Evolutionary conservation across 2,888 invertebrate genomes (phyloP).

Genomic region (Zele albiditarsus): DNA sequence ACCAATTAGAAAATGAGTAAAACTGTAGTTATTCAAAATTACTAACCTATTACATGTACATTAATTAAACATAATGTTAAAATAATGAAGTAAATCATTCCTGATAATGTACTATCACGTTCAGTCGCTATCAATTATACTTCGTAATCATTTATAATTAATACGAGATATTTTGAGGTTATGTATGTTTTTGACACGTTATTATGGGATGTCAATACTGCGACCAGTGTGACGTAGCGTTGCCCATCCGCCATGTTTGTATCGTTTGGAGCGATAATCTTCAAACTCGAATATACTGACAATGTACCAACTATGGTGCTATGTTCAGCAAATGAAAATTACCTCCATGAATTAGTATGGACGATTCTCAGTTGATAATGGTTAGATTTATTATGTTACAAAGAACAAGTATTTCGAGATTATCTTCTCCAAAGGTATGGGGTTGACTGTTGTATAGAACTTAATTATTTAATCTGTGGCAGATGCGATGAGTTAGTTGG

Average conservation of each 20-base stretch:
- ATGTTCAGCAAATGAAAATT: too few relatives aligned
- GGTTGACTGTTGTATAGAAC: too few relatives aligned
- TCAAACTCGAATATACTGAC: background rate
- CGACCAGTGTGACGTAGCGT: background rate
- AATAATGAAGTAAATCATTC: conserved; percentile 9
- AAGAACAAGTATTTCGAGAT: too few relatives aligned
- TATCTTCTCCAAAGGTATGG: too few relatives aligned
- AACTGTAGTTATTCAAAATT: background rate
- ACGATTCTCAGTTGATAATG: too few relatives aligned
- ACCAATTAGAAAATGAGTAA: background rate
- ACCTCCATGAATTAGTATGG: too few relatives aligned
- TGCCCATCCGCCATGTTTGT: conserved; percentile 20
- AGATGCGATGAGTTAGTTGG: too few relatives aligned
- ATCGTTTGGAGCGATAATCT: conserved; percentile 15
- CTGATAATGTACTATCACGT: background rate
- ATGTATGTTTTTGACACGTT: background rate
- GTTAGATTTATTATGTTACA: too few relatives aligned
- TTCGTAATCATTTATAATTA: background rate
- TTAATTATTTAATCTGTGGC: too few relatives aligned
- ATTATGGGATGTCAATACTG: background rate
- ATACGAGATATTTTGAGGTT: background rate
- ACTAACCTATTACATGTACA: conserved; percentile 1
- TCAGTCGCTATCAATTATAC: background rate
- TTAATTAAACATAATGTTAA: background rate
- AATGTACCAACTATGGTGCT: too few relatives aligned